These are phyloP conservation scores for Sebastiscus tertius DNA, from an alignment of 2,797 vertebrate species.

Conservation along the genomic window DNA sequence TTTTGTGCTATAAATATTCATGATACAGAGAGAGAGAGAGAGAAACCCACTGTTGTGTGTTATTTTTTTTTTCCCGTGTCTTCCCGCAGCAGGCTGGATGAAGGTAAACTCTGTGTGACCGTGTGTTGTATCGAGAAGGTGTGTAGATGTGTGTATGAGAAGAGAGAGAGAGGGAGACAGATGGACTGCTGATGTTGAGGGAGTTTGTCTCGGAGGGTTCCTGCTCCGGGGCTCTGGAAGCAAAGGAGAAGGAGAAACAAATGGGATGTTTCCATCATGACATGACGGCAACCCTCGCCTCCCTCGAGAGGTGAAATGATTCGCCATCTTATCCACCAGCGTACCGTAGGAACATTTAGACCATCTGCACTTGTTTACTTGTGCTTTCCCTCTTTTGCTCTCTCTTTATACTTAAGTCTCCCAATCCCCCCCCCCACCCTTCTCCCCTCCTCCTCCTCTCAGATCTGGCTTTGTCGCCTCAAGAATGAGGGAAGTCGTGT, in stretches of 20 bases:
- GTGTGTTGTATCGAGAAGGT: background rate
- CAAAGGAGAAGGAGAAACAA: background rate
- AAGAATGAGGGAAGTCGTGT: conserved; percentile 26
- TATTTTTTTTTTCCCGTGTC: background rate
- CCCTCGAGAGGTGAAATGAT: background rate
- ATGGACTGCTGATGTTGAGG: conserved; percentile 42
- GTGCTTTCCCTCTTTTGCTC: background rate
- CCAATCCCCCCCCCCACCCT: background rate
- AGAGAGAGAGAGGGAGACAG: conserved; percentile 12
- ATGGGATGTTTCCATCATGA: background rate
- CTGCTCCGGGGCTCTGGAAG: conserved; percentile 41
- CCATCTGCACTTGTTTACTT: conserved; percentile 38
- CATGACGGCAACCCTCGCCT: background rate
- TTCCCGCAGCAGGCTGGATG: conserved; percentile 21
- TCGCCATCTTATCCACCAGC: background rate
- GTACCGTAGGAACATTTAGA: conserved; percentile 1
- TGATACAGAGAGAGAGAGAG: background rate
- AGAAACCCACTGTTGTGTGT: conserved; percentile 22
- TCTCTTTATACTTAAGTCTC: background rate
- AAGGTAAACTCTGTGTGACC: conserved; percentile 34
- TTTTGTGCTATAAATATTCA: conserved; percentile 48
- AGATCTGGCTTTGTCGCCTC: conserved; percentile 28
- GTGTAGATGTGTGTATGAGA: background rate
- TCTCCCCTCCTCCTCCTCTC: background rate
- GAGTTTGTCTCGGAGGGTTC: conserved; percentile 19